Evolutionary conservation across 2,888 invertebrate species (phyloP), one percentile per base, ranked within the genome.

Genomic region (Gastrophysa polygoni): DNA sequence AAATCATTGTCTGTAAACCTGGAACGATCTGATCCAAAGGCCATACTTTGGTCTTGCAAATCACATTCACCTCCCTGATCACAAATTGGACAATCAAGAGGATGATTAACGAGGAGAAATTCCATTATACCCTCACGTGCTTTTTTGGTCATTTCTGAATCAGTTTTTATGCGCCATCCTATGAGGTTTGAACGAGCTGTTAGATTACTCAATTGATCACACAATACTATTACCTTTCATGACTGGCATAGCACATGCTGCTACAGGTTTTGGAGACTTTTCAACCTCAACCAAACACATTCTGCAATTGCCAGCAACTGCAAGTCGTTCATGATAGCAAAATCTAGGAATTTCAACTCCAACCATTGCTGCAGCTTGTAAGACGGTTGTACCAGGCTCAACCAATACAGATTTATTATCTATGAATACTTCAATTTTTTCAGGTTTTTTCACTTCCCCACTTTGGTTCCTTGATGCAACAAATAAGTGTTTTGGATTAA

Each of bases 231-330:
- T 68, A 75, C 80, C 99, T 82, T 98, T 98, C 98, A 99, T 97
- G 0, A 99, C 98, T 0, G 99, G 99, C 98, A 99, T 99, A 11
- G 99, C 99, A 82, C 99, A 99, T 0, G 98, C 97, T 7, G 99
- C 99, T 0, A 97, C 94, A 0, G 98, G 98, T 86, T 99, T 97
- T 1, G 96, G 92, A 44, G 97, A 95, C 80, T 95, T 98, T 80
- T 99, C 99, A 10, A 99, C 97, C 83, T 99, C 99, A 0, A 99
- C 99, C 24, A 99, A 86, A 83, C 99, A 99, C 99, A 99, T 99
- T 67, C 99, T 89, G 79, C 98, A 99, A 84, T 99, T 99, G 48
- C 99, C 99, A 69, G 99, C 99, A 28, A 99, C 94, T 4, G 98
- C 96, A 59, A 99, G 86, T 54, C 99, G 88, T 80, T 99, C 99